Percentiles rank a stretch among this genome's conserved stretches.
Conservation (phyloP, 2,113 vertebrate species). For the Leucosticte australis region DNA sequence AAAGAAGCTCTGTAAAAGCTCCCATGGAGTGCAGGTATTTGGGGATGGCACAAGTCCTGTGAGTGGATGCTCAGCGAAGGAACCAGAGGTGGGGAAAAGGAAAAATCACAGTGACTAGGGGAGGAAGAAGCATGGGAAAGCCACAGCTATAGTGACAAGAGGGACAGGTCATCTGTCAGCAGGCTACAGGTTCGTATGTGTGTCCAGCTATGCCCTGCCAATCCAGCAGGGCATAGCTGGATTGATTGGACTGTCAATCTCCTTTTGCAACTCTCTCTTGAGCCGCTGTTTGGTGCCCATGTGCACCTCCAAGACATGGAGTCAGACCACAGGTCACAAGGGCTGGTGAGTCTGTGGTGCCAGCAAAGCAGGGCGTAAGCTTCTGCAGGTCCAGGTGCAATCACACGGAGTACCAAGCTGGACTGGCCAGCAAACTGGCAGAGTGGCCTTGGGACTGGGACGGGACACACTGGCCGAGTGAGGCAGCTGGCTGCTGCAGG, state of each 20-base stretch:
- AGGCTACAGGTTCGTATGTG: not conserved
- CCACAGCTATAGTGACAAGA: not conserved
- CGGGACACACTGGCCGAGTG: fast-evolving
- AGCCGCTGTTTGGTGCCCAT: not conserved
- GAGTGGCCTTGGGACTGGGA: not conserved
- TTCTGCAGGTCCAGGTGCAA: not conserved
- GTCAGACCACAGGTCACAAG: not conserved
- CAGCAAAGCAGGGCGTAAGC: not conserved
- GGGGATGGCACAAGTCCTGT: not conserved
- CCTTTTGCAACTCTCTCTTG: not conserved
- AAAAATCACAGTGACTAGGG: not conserved
- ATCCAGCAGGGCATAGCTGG: too few relatives aligned
- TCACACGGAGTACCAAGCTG: fast-evolving
- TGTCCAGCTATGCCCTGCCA: not conserved
- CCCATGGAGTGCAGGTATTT: fast-evolving
- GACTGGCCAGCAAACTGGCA: not conserved
- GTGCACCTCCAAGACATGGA: fast-evolving
- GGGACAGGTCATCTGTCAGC: not conserved
- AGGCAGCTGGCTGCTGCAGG: not conserved
- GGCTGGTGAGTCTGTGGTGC: fast-evolving
- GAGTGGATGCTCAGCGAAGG: fast-evolving
- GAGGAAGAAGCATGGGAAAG: not conserved
- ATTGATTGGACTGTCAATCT: fast-evolving
- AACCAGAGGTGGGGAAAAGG: not conserved
- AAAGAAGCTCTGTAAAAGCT: not conserved